Evolutionary conservation across 2,113 vertebrate genomes (phyloP).

Genomic region (Clarias macrocephalus): DNA sequence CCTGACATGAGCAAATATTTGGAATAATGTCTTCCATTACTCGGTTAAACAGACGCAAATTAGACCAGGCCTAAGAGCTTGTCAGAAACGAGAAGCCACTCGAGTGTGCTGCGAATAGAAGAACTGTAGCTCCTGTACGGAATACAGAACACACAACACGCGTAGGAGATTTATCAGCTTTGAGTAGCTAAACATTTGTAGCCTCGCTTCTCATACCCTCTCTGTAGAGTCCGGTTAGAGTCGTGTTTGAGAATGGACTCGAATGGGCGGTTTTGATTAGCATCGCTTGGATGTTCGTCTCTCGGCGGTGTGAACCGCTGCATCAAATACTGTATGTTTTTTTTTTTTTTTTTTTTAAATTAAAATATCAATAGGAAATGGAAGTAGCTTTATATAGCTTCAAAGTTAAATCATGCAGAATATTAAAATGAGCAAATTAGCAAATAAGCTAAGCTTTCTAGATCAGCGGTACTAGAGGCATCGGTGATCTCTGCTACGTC

Average conservation of each 20-base stretch:
- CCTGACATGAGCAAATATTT: slow-evolving; percentile 34
- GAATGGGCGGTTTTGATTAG: neutral
- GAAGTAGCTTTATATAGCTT: neutral
- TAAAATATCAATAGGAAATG: neutral
- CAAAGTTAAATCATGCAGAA: neutral
- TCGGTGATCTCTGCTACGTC: neutral
- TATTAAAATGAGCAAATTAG: neutral
- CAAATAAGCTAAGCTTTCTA: neutral
- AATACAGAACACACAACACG: neutral
- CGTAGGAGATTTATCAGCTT: neutral
- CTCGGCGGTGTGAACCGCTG: too few species aligned
- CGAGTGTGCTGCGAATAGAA: neutral
- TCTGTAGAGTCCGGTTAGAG: neutral
- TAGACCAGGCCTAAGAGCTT: slow-evolving; percentile 8
- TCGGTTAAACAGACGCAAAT: slow-evolving; percentile 25
- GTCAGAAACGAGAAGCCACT: slow-evolving; percentile 2
- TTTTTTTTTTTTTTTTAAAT: neutral
- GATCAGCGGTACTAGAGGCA: neutral
- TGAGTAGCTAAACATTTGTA: neutral
- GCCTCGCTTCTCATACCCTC: neutral
- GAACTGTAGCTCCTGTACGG: neutral
- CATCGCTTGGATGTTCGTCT: neutral
- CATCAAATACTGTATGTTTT: neutral
- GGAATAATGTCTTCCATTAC: slow-evolving; percentile 26
- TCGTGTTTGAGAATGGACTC: neutral